Percentiles rank a stretch among this genome's conserved stretches.
Conservation (phyloP, 2,888 invertebrate species). For the Himalopsyche tibetana region DNA sequence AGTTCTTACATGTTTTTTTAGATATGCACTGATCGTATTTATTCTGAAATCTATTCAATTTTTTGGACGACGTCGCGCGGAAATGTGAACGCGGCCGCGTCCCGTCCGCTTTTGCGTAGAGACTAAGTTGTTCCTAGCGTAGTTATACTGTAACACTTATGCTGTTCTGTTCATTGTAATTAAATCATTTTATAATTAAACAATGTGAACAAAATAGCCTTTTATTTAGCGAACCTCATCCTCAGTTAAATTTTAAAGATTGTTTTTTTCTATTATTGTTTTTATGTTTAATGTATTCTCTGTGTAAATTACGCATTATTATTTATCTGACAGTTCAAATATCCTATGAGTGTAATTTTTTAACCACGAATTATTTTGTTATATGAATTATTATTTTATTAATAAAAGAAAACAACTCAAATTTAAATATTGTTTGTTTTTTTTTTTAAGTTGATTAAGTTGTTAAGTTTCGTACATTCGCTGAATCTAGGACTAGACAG, state of each 20-base stretch:
- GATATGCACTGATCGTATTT: conserved; percentile 71
- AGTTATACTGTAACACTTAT: conserved; percentile 79
- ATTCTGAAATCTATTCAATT: conserved; percentile 71
- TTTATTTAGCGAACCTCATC: conserved; percentile 22
- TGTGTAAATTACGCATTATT: conserved; percentile 21
- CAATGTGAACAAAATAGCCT: conserved; percentile 41
- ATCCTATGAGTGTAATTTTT: conserved; percentile 22
- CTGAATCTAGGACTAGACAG: no score
- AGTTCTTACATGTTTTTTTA: conserved; percentile 51
- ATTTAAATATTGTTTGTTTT: conserved; percentile 4
- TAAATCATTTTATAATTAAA: conserved; percentile 78
- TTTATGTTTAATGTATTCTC: conserved; percentile 19
- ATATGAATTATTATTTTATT: conserved; percentile 34
- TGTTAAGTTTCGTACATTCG: no score
- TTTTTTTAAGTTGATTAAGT: background rate
- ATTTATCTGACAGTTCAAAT: conserved; percentile 34
- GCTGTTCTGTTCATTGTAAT: conserved; percentile 79
- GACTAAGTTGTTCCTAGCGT: conserved; percentile 78
- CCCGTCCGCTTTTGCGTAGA: conserved; percentile 77
- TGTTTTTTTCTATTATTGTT: conserved; percentile 34
- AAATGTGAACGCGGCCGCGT: conserved; percentile 67
- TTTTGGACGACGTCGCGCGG: conserved; percentile 1
- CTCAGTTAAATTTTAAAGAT: conserved; percentile 14
- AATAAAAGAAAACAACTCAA: conserved; percentile 19
- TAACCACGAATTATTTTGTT: conserved; percentile 23